Evolutionary conservation across 2,113 vertebrate species (phyloP).

Genomic region (Hippocampus abdominalis): DNA sequence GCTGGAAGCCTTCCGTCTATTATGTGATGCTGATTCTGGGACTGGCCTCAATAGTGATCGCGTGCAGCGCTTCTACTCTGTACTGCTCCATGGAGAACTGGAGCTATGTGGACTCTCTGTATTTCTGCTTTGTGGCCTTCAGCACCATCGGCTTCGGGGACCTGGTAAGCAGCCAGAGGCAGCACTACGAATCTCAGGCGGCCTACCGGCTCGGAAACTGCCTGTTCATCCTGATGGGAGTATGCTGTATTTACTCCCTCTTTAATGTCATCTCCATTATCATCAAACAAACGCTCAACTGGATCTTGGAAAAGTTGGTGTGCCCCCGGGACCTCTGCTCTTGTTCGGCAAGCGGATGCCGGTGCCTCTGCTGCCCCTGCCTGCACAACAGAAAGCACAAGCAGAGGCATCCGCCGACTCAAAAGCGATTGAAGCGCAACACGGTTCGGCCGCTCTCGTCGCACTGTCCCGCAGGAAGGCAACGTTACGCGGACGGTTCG

Average conservation of each 20-base stretch:
- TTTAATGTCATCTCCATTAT: slow-evolving; percentile 79
- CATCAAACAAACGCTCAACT: slow-evolving; percentile 78
- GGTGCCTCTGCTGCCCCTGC: slow-evolving; percentile 61
- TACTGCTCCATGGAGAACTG: slow-evolving; percentile 77
- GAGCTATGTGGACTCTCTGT: slow-evolving; percentile 76
- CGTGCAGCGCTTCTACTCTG: slow-evolving; percentile 73
- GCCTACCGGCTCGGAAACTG: slow-evolving; percentile 74
- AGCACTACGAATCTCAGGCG: slow-evolving; percentile 69
- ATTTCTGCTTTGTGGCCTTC: slow-evolving; percentile 79
- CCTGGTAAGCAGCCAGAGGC: slow-evolving; percentile 74
- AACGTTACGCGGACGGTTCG: slow-evolving; percentile 62
- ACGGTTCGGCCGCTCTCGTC: slow-evolving; percentile 64
- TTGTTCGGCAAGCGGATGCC: slow-evolving; percentile 39
- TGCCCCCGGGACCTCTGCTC: slow-evolving; percentile 50
- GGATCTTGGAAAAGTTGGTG: slow-evolving; percentile 71
- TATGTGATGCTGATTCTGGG: slow-evolving; percentile 78
- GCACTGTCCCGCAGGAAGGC: slow-evolving; percentile 38
- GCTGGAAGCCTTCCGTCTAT: slow-evolving; percentile 78
- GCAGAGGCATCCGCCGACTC: slow-evolving; percentile 36
- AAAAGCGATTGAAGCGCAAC: slow-evolving; percentile 59
- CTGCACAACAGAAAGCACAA: slow-evolving; percentile 33
- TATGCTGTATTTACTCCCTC: slow-evolving; percentile 78
- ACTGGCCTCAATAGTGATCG: slow-evolving; percentile 69
- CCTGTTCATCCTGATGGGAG: slow-evolving; percentile 76
- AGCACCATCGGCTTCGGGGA: slow-evolving; percentile 80